Conservation (phyloP, 2,113 vertebrate genomes). For the Carassius carassius region DNA sequence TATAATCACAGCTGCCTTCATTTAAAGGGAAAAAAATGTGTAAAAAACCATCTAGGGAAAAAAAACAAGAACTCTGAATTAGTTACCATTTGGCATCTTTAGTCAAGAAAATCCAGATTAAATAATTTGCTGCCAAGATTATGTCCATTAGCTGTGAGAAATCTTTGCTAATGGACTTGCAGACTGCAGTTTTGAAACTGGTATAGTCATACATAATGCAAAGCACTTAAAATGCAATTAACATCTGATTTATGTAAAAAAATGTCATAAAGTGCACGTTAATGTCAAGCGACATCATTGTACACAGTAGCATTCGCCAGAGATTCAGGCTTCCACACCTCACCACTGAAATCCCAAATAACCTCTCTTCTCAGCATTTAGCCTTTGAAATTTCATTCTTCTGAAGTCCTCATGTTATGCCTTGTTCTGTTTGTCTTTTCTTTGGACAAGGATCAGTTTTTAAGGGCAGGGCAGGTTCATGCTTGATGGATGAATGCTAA, state of each 20-base stretch:
- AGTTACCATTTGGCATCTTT: constrained; percentile 4
- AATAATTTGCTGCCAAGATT: neutral
- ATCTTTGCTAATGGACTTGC: constrained; percentile 21
- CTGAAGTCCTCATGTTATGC: neutral
- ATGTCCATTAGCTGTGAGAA: neutral
- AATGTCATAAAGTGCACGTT: neutral
- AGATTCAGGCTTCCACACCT: neutral
- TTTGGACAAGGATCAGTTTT: neutral
- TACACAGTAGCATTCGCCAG: neutral
- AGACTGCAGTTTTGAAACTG: neutral
- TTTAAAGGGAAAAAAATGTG: neutral
- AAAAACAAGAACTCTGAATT: neutral
- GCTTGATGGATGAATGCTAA: constrained; percentile 9
- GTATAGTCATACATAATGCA: constrained; percentile 6
- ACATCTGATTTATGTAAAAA: neutral
- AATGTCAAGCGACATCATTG: neutral
- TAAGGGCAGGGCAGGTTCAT: constrained; percentile 2
- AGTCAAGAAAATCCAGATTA: neutral
- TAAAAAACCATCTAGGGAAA: neutral
- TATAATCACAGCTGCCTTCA: neutral
- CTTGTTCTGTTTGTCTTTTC: neutral
- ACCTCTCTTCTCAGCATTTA: neutral
- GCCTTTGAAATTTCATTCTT: neutral
- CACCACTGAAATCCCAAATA: neutral
- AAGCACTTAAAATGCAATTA: constrained; percentile 14